These are phyloP conservation scores for Gallirallus australis DNA, from an alignment of 2,797 vertebrate genomes.

Conservation along the genomic window DNA sequence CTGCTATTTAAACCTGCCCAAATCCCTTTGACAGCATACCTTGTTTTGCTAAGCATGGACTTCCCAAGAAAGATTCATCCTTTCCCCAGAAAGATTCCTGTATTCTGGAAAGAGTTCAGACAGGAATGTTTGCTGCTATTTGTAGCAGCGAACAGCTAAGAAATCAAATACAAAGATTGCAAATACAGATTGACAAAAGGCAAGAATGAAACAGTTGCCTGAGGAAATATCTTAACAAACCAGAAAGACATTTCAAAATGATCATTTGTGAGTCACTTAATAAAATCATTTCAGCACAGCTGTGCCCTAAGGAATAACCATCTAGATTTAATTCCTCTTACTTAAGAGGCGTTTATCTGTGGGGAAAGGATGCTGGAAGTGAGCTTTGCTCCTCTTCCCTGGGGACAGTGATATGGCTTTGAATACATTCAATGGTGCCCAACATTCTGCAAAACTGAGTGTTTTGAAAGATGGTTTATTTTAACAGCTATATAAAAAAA, in stretches of 20 bases:
- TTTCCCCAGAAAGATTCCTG: background rate
- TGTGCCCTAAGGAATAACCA: constrained; percentile 20
- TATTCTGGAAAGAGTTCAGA: background rate
- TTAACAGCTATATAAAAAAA: background rate
- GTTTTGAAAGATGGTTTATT: constrained; percentile 26
- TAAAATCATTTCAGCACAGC: constrained; percentile 17
- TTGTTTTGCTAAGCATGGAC: background rate
- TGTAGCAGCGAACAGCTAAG: background rate
- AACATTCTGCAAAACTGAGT: background rate
- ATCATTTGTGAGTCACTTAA: constrained; percentile 26
- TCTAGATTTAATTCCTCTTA: constrained; percentile 41
- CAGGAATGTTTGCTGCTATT: background rate
- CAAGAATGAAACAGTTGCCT: background rate
- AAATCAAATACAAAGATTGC: background rate
- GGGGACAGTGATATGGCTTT: background rate
- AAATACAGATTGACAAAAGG: background rate
- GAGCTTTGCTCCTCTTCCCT: background rate
- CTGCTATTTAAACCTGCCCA: background rate
- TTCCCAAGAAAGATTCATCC: background rate
- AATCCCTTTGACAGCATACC: background rate
- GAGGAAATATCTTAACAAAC: background rate
- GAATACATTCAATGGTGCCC: background rate
- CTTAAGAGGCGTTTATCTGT: constrained; percentile 18
- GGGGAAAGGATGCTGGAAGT: background rate
- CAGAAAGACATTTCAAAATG: background rate